Base-by-base conservation (phyloP, 2,888 invertebrate species). In the Platycheirus rosarum region DNA sequence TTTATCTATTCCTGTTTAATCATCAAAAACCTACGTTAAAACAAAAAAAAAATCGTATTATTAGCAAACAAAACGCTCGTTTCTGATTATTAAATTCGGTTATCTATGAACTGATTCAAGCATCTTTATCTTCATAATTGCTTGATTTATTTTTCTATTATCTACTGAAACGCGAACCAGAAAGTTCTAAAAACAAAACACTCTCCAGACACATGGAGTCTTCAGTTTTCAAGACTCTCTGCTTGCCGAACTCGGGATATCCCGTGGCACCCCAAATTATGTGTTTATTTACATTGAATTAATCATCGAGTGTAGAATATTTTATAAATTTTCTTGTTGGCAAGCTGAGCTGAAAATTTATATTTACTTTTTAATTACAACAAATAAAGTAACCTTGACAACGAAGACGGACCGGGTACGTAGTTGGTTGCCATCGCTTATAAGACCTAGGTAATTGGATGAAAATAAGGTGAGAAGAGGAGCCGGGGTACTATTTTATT, bases 161-260 rank as follows among this genome's bases (percentile, higher is more conserved):
- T 18, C n/a, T n/a, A n/a, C 23, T 23, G 23, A 6, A 23, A 23
- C 23, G 23, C 2, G 23, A 42, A 8, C 40, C 29, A 51, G 6
- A 53, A 55, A 51, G 11, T 37, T 26, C 44, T 63, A 4, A 23
- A 75, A 62, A 69, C 53, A 75, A 75, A 62, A 69, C 53, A 75
- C 29, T 68, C 37, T 11, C 37, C 29, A 69, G 75, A 69, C 44
- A 62, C 48, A 23, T 46, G 51, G 53, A 13, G n/a, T 46, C 51
- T 16, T 35, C 13, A 14, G 20, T 37, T 2, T 11, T 20, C 23
- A 9, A 16, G 6, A 40, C n/a, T 16, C 35, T 4, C n/a, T n/a
- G 20, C 0, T 6, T 13, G 46, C 6, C 23, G 6, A 6, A 6
- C 5, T 14, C 9, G 49, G 44, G 51, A n/a, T 53, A 35, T 29